Evolutionary conservation across 1,140 invertebrate genomes (phyloP).

Genomic region (Drosophila hydei): DNA sequence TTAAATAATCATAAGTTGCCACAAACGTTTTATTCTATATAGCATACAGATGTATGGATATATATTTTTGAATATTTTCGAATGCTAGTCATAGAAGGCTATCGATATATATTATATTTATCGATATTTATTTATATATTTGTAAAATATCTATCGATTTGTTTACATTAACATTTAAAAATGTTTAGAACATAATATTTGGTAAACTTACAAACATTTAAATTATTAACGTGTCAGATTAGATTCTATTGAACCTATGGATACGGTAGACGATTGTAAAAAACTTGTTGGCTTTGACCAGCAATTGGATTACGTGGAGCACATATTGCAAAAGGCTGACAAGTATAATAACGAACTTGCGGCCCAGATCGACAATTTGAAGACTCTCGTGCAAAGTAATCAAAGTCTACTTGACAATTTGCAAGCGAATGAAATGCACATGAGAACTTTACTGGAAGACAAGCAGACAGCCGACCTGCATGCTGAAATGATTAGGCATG

Average conservation of each 20-base stretch:
- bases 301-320: slow-evolving; percentile 29
- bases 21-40: not conserved
- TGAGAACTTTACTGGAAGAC: slow-evolving; percentile 10
- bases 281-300: slow-evolving; percentile 10
- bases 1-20: not conserved
- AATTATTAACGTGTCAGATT: not conserved
- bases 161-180: slow-evolving; percentile 6
- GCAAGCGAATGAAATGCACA: slow-evolving; percentile 3
- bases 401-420: slow-evolving; percentile 7
- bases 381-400: slow-evolving; percentile 32
- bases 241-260: not conserved
- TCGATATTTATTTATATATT: not conserved
- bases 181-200: too few relatives aligned
- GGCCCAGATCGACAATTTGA: slow-evolving; percentile 22
- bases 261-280: not conserved
- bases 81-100: not conserved
- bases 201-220: not conserved
- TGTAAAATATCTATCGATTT: slow-evolving; percentile 5
- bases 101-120: not conserved
- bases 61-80: not conserved
- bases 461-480: not conserved
- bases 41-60: not conserved
- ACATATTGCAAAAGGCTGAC: slow-evolving; percentile 30
- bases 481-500: not conserved
- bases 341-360: slow-evolving; percentile 27